Conservation (phyloP, 2,797 vertebrate species). For the Pteropus rufus region DNA sequence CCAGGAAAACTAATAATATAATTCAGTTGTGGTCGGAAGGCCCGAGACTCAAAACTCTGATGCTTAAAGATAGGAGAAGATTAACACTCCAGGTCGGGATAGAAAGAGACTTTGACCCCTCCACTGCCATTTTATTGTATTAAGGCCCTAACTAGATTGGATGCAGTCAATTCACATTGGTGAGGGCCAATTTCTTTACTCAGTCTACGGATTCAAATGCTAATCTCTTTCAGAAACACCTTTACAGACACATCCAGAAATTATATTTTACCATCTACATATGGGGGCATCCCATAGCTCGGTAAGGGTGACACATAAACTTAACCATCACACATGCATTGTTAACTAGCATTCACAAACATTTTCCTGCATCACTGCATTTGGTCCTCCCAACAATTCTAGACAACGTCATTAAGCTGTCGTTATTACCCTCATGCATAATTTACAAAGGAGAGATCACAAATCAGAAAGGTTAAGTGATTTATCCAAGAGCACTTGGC, state of each 20-base stretch:
- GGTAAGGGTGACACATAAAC: background rate
- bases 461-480: background rate
- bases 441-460: background rate
- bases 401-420: background rate
- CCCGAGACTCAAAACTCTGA: background rate
- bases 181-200: background rate
- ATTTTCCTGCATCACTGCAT: background rate
- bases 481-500: background rate
- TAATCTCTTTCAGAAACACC: background rate
- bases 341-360: background rate
- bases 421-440: background rate
- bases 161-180: background rate
- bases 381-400: background rate
- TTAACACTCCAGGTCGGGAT: background rate
- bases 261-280: background rate
- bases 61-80: background rate
- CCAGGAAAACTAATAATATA: background rate
- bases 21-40: background rate
- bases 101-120: background rate
- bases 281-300: background rate
- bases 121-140: background rate
- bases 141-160: background rate
- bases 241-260: background rate
- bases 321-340: background rate
- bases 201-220: background rate